A percentile compares a stretch with the other conserved stretches of the same genome.
Conservation (phyloP, 2,797 vertebrate genomes). For the Halcyon chelicuti region DNA sequence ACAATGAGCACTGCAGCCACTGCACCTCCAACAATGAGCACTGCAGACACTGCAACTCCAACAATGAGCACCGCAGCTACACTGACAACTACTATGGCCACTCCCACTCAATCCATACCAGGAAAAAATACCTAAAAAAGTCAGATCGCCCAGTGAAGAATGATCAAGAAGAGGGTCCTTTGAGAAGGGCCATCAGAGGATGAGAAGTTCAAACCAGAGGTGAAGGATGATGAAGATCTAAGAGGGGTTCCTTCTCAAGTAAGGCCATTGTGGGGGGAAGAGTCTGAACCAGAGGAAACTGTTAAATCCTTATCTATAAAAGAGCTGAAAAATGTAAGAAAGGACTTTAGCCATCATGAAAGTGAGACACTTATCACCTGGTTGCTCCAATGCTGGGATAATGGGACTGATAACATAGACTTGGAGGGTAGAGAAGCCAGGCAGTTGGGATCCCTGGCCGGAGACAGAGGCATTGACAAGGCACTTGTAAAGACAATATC, state of each 20-base stretch:
- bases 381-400: neutral
- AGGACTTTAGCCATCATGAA: neutral
- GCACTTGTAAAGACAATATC: neutral
- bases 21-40: too few species aligned
- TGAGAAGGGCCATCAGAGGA: neutral
- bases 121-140: neutral
- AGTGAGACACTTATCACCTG: neutral
- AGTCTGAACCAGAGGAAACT: neutral
- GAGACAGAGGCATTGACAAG: neutral
- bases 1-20: too few species aligned
- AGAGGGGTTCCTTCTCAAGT: neutral
- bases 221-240: neutral
- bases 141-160: neutral
- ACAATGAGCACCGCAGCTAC: neutral
- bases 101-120: neutral
- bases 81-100: neutral
- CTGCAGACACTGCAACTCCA: too few species aligned
- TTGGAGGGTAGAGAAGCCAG: neutral
- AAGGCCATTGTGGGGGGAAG: neutral
- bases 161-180: neutral
- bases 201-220: neutral
- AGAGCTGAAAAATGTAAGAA: neutral
- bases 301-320: neutral
- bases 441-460: neutral
- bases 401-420: neutral